Evolutionary conservation across 1,140 invertebrate genomes (phyloP), one percentile per base, ranked within the genome.

Genomic region (Cydia splendana): DNA sequence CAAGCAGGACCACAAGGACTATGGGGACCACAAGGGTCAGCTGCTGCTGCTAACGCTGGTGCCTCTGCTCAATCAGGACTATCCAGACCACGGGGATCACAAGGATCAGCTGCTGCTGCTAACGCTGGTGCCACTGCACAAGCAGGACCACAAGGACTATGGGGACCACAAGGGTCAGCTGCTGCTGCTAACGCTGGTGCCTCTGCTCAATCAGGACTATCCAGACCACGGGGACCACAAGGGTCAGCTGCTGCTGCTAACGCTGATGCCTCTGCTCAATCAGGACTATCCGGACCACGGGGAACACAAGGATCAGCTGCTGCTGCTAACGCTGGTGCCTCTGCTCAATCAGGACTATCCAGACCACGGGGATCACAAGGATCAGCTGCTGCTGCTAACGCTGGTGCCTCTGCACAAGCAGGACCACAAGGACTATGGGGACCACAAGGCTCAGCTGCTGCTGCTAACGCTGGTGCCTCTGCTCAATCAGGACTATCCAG

Each of bases 231-330:
- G 28, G 74, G 74, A 53, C 78, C 74, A 75, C 28, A 24, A 10
- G 51, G 74, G 42, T 15, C 53, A 48, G 3, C 34, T 15, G 69
- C 69, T 74, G 10, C 30, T 3, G 42, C 69, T 45, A 15, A 18
- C 13, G 51, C 69, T 10, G 9, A 34, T 15, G 24, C 69, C 24
- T 4, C 12, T 20, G 34, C 73, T 2, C n/a, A 18, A 13, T 0
- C 38, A 75, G 76, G 76, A 74, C 57, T 57, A 65, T 0, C 45
- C 4, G 69, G 76, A 38, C 65, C 34, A n/a, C n/a, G n/a, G n/a
- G n/a, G n/a, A n/a, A n/a, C n/a, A n/a, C n/a, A n/a, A n/a, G n/a
- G n/a, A n/a, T n/a, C n/a, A n/a, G n/a, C n/a, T n/a, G n/a, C n/a
- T n/a, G n/a, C n/a, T n/a, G 30, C 30, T 34, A 34, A 5, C 30